These are phyloP conservation scores for Marcusenius ussheri DNA, from an alignment of 2,113 vertebrate genomes.

Conservation along the genomic window DNA sequence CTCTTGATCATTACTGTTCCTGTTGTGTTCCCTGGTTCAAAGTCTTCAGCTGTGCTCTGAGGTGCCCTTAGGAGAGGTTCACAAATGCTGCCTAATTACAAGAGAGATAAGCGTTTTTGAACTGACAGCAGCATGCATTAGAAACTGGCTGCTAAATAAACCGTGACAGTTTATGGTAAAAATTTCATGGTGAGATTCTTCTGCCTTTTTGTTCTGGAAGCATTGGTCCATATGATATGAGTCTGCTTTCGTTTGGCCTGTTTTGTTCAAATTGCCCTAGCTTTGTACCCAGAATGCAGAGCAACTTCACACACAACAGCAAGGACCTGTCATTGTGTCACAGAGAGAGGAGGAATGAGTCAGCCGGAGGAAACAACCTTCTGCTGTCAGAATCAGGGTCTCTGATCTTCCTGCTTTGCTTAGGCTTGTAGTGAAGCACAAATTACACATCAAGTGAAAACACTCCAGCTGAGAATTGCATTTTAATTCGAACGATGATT, in stretches of 20 bases:
- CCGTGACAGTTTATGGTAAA: neutral
- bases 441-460: neutral
- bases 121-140: neutral
- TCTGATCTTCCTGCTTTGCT: constrained; percentile 28
- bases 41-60: neutral
- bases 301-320: neutral
- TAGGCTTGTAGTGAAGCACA: neutral
- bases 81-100: constrained; percentile 17
- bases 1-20: neutral
- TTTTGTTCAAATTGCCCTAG: constrained; percentile 2
- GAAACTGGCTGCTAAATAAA: constrained; percentile 13
- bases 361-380: constrained; percentile 34
- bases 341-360: constrained; percentile 33
- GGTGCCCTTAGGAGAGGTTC: neutral
- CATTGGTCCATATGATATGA: neutral
- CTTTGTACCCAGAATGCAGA: neutral
- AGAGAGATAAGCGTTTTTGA: neutral
- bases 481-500: neutral
- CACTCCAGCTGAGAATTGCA: neutral
- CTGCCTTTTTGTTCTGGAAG: neutral
- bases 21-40: neutral
- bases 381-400: constrained; percentile 36
- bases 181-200: neutral
- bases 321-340: neutral
- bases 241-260: neutral